Base-by-base conservation (phyloP, 2,113 vertebrate species). In the Tricholaema leucomelas region DNA sequence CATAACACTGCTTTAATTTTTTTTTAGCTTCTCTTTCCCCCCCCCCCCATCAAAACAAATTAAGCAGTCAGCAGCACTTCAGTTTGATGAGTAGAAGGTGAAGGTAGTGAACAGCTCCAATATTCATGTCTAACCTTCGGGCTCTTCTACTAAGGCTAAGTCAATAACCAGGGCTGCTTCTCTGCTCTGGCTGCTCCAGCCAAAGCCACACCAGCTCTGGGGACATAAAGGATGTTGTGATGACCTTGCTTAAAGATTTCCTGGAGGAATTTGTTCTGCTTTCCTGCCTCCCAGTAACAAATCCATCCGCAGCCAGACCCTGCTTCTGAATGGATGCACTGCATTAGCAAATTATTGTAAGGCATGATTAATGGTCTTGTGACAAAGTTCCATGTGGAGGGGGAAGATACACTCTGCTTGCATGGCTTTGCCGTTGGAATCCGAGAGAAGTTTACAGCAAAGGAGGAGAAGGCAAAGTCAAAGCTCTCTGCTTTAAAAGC, bases 331-430 rank as follows among this genome's bases (percentile, higher is more conserved):
- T 61, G 86, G 77, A 67, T 81, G 28, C 40, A 69, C 92, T 72
- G 91, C 83, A 90, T 93, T 85, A 83, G 70, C 72, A 70, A 60
- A 59, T 42, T 77, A 73, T 31, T 48, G 92, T 81, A 88, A 81
- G 50, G 54, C 74, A 61, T 95, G 96, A 97, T 96, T 97, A 96
- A 96, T 67, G 59, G 55, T 91, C 92, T 95, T 92, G 92, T 96
- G 93, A 96, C 96, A 97, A 98, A 97, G 93, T 97, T 97, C 81
- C 92, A 48, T 93, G 91, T 35, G 91, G 46, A 91, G 76, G 35
- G 94, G 58, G 75, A 15, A 20, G 92, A 67, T 44, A 55, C 42
- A 24, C 4, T 85, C 77, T 28, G 93, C 74, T 82, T 64, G 10
- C 40, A 3, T 40, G 82, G 50, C n/a, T 65, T 70, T 81, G 69